phyloP scores from a whole-genome alignment of 2,888 invertebrate genomes.

The Plebejus melissa region DNA sequence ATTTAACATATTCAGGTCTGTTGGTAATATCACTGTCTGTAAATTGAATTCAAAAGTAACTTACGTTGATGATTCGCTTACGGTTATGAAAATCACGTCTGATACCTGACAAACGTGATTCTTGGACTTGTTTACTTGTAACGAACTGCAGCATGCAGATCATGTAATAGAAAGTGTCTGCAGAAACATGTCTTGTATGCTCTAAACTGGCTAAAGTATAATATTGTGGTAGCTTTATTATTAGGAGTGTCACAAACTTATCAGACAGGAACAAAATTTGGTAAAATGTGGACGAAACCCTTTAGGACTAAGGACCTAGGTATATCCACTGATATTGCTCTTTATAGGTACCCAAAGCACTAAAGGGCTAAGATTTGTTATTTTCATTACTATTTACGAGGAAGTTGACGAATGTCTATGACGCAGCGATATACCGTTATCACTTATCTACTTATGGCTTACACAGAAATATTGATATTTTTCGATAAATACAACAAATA shows the following conservation, averaged over 20 bases:
- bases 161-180: conserved; percentile 7
- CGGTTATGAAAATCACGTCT: conserved; percentile 10
- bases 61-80: not conserved
- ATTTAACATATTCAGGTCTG: too few species aligned
- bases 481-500: conserved; percentile 12
- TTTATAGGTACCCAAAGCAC: too few species aligned
- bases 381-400: not conserved
- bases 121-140: conserved; percentile 3
- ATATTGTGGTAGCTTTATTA: too few species aligned
- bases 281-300: too few species aligned
- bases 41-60: not conserved
- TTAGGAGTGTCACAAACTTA: too few species aligned
- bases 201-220: too few species aligned
- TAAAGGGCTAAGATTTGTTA: too few species aligned
- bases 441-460: not conserved
- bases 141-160: not conserved
- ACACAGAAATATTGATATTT: conserved; percentile 15
- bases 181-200: not conserved
- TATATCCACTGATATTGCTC: too few species aligned
- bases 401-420: not conserved
- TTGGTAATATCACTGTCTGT: too few species aligned
- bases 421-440: not conserved
- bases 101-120: not conserved
- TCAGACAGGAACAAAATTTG: too few species aligned
- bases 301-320: too few species aligned